Conservation (phyloP, 2,113 vertebrate species). For the Neogobius melanostomus region DNA sequence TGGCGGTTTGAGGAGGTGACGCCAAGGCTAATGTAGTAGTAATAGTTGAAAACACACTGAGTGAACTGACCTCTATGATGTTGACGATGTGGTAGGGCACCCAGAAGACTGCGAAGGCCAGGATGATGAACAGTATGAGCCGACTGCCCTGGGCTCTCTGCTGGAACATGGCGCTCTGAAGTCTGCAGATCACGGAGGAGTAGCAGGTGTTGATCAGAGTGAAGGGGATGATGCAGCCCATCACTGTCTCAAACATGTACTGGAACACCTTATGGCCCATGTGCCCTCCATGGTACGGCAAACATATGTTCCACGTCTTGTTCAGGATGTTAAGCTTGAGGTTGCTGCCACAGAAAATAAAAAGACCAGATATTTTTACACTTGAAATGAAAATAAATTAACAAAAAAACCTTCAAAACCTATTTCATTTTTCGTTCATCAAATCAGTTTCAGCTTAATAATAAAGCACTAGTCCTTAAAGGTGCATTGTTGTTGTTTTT, state of each 20-base stretch:
- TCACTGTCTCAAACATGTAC: constrained; percentile 82
- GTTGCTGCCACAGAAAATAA: constrained; percentile 33
- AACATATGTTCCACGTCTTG: constrained; percentile 23
- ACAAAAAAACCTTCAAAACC: too few relatives aligned
- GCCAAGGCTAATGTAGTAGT: too few relatives aligned
- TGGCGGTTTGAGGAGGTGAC: too few relatives aligned
- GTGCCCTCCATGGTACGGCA: constrained; percentile 55
- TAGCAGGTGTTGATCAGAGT: constrained; percentile 81
- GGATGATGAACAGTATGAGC: constrained; percentile 82
- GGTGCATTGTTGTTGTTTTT: too few relatives aligned
- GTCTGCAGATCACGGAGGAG: constrained; percentile 73
- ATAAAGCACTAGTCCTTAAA: too few relatives aligned
- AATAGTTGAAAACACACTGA: too few relatives aligned
- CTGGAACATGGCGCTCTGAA: constrained; percentile 76
- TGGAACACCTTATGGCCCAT: constrained; percentile 75
- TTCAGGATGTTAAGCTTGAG: neutral
- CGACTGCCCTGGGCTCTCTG: constrained; percentile 69
- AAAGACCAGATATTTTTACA: too few relatives aligned
- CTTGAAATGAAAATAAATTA: too few relatives aligned
- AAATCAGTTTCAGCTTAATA: too few relatives aligned
- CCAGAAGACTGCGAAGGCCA: constrained; percentile 82
- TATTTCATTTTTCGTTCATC: too few relatives aligned
- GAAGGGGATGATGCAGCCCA: constrained; percentile 84
- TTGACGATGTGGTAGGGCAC: constrained; percentile 85
- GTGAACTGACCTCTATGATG: constrained; percentile 74